Conservation (phyloP, 2,113 vertebrate genomes). For the Tyto alba region DNA sequence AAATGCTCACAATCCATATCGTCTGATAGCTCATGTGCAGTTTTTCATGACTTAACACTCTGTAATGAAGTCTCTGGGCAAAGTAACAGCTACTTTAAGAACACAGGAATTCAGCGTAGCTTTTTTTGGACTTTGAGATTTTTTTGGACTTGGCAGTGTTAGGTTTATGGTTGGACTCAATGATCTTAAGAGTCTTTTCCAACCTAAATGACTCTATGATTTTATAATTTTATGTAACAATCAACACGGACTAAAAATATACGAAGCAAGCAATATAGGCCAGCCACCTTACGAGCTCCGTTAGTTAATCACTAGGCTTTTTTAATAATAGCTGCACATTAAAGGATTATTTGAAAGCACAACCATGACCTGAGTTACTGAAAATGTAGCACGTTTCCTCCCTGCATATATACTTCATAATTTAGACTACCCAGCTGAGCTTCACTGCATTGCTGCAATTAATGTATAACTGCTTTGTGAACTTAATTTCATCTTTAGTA, state of each 20-base stretch:
- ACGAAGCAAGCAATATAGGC: neutral
- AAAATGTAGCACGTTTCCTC: neutral
- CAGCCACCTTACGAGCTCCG: neutral
- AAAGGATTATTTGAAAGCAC: conserved; percentile 37
- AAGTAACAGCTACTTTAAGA: neutral
- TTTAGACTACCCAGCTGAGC: neutral
- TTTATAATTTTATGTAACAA: neutral
- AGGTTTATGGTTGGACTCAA: neutral
- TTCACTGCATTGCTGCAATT: neutral
- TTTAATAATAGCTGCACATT: conserved; percentile 19
- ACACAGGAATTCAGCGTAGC: neutral
- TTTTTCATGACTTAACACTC: neutral
- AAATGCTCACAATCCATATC: neutral
- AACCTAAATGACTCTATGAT: neutral
- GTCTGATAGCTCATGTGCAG: neutral
- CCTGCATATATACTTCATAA: neutral
- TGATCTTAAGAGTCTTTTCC: neutral
- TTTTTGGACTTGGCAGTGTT: neutral
- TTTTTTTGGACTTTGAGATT: neutral
- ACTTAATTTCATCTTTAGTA: neutral
- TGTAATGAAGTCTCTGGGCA: neutral
- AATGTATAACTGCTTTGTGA: neutral
- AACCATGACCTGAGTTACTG: neutral
- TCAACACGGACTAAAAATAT: neutral
- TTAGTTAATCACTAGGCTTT: neutral